Conservation (phyloP, 2,888 invertebrate genomes). For the Andrena marginata region DNA sequence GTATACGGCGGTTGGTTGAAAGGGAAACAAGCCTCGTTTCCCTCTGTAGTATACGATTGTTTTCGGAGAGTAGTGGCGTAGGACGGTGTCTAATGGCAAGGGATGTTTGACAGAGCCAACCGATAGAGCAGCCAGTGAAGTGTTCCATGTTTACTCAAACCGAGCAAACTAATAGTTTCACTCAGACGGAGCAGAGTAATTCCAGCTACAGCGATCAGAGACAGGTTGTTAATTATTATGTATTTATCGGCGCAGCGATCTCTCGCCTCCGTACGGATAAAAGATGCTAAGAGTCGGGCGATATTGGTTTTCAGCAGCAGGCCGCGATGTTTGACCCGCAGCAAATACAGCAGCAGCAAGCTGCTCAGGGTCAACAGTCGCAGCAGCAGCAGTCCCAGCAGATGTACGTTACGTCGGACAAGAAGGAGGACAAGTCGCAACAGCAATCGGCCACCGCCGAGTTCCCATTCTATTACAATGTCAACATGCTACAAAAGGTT, state of each 20-base stretch:
- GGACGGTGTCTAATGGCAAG: constrained; percentile 51
- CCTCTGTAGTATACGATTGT: constrained; percentile 35
- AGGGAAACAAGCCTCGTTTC: constrained; percentile 24
- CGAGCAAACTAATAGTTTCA: constrained; percentile 81
- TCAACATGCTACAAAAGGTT: constrained; percentile 86
- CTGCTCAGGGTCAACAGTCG: constrained; percentile 87
- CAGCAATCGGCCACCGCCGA: constrained; percentile 83
- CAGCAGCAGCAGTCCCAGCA: constrained; percentile 85
- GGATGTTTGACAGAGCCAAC: constrained; percentile 75
- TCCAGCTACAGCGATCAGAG: constrained; percentile 81
- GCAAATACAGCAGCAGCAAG: constrained; percentile 89
- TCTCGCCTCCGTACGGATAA: not conserved
- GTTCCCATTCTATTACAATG: constrained; percentile 86
- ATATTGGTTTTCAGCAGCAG: constrained; percentile 67
- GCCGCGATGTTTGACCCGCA: constrained; percentile 84
- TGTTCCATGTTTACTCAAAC: constrained; percentile 84
- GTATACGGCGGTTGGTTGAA: constrained; percentile 53
- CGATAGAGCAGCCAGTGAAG: constrained; percentile 79
- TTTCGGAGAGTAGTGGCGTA: not conserved
- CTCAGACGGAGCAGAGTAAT: constrained; percentile 82
- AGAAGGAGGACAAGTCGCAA: constrained; percentile 83
- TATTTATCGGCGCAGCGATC: not conserved
- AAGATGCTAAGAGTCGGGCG: constrained; percentile 3
- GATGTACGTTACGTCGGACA: constrained; percentile 82
- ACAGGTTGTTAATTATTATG: constrained; percentile 74